Evolutionary conservation across 2,113 vertebrate genomes (phyloP).

Genomic region (Strigops habroptila): DNA sequence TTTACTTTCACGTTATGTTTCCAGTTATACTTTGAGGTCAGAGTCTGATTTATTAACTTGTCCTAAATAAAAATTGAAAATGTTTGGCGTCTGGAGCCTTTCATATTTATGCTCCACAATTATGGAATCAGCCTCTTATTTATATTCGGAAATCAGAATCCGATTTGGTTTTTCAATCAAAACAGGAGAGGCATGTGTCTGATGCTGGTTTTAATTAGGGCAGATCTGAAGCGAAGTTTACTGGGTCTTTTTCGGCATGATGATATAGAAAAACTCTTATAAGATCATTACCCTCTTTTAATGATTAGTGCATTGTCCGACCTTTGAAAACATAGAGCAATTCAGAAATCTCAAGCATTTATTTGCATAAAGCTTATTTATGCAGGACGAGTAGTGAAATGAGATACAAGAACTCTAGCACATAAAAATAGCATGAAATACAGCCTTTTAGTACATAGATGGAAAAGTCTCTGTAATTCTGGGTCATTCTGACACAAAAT

Average conservation of each 20-base stretch:
- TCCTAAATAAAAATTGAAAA: slow-evolving; percentile 39
- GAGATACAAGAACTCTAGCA: background rate
- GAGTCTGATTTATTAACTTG: slow-evolving; percentile 41
- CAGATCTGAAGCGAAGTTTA: background rate
- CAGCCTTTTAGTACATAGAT: background rate
- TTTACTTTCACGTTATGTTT: slow-evolving; percentile 12
- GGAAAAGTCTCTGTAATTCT: slow-evolving; percentile 37
- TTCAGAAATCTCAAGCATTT: background rate
- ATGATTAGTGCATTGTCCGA: background rate
- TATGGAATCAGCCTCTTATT: slow-evolving; percentile 10
- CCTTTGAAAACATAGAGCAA: background rate
- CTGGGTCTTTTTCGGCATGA: background rate
- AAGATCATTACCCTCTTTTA: background rate
- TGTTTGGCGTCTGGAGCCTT: background rate
- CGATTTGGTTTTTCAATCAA: background rate
- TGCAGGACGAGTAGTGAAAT: background rate
- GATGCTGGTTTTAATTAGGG: background rate
- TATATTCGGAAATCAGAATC: background rate
- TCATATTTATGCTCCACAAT: background rate
- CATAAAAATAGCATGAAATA: slow-evolving; percentile 18
- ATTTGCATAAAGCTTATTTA: background rate
- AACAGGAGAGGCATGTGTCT: background rate
- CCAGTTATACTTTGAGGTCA: background rate
- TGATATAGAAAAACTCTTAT: background rate
- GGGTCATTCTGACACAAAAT: slow-evolving; percentile 63